These are phyloP conservation scores for Colossoma macropomum DNA, from an alignment of 2,113 vertebrate species.

Conservation along the genomic window DNA sequence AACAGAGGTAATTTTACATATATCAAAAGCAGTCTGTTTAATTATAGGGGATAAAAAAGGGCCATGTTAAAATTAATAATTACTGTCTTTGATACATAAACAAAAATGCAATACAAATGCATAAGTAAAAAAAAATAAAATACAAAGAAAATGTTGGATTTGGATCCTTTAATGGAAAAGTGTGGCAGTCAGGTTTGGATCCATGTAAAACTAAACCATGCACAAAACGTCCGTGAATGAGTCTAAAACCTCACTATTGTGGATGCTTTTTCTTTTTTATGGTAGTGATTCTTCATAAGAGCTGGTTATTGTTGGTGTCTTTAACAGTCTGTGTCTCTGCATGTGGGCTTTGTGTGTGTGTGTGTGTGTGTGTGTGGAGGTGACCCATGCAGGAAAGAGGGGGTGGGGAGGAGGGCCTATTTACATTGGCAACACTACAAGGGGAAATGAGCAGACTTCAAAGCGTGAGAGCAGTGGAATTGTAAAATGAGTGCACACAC, in stretches of 20 bases:
- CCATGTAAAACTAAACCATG: not conserved
- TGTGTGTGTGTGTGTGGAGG: constrained; percentile 58
- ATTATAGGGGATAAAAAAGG: too few species aligned
- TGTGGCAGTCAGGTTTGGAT: not conserved
- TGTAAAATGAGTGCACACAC: constrained; percentile 70
- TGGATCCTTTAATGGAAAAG: not conserved
- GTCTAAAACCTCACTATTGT: not conserved
- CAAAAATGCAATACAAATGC: too few species aligned
- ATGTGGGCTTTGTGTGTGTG: constrained; percentile 53
- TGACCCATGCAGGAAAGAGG: constrained; percentile 72
- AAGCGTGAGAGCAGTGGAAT: constrained; percentile 75
- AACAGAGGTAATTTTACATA: too few species aligned
- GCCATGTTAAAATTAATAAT: too few species aligned
- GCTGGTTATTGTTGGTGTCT: constrained; percentile 49
- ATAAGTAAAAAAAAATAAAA: too few species aligned
- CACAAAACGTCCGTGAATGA: not conserved
- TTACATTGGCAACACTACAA: constrained; percentile 82
- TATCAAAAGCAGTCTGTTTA: too few species aligned
- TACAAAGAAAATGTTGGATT: too few species aligned
- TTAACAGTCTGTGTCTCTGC: constrained; percentile 54
- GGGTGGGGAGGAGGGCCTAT: constrained; percentile 68
- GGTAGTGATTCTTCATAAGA: constrained; percentile 25
- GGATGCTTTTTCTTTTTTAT: not conserved
- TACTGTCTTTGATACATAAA: too few species aligned
- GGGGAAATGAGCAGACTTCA: constrained; percentile 83